Evolutionary conservation across 2,797 vertebrate genomes (phyloP), one percentile per base, ranked within the genome.

Genomic region (Crocidura indochinensis): DNA sequence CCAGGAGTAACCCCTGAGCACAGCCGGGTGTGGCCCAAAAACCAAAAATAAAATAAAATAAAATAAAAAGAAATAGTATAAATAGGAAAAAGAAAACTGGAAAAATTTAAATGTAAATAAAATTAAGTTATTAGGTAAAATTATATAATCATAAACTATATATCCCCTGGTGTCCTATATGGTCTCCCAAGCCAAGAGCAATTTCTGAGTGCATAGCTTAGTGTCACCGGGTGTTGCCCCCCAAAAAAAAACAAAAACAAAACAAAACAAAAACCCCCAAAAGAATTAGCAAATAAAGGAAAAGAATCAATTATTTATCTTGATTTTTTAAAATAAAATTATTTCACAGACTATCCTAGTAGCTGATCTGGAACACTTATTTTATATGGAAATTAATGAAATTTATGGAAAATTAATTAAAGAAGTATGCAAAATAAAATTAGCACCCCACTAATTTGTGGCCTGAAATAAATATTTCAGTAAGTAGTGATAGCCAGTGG

Each of bases 61-160:
- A n/a, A n/a, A n/a, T n/a, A n/a, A n/a, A n/a, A n/a, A n/a, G n/a
- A n/a, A n/a, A n/a, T 92, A 84, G 60, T 72, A 26, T 78, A 19
- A 56, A 8, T 65, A 19, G 12, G 8, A 84, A 62, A 47, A 90
- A 67, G 22, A 88, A 89, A 82, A 82, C 6, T 51, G 56, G 83
- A 73, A 49, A 90, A 91, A 93, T 88, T 72, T 64, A 81, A 91
- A 72, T 85, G 20, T 11, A 94, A 90, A 83, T 89, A 69, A 79
- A 83, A 76, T 79, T 24, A 93, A 86, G 29, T 3, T 27, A 78
- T 24, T 46, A 44, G 62, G 47, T 81, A 62, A 88, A 88, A 91
- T 76, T 65, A 24, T 75, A 5, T 56, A 76, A 75, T 46, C 1
- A 2, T 85, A 83, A 90, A 92, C 90, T 80, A n/a, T n/a, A n/a